Evolutionary conservation across 2,888 invertebrate species (phyloP).

Genomic region (Pherbina coryleti): DNA sequence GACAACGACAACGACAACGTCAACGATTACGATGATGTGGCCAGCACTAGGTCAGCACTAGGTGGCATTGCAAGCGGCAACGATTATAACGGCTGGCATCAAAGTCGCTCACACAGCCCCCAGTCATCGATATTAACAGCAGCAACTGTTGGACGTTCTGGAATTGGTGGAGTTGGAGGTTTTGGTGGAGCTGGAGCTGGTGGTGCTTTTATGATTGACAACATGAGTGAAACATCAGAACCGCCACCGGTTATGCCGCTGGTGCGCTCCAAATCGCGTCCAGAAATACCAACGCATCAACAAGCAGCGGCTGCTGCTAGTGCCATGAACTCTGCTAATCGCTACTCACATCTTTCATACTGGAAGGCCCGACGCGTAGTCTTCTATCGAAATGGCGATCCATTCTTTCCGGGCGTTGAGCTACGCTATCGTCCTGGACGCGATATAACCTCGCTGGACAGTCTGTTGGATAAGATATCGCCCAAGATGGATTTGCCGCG

Average conservation of each 20-base stretch:
- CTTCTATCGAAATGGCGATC: conserved; percentile 94
- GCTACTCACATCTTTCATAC: conserved; percentile 85
- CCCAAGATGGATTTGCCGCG: conserved; percentile 88
- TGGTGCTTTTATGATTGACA: conserved; percentile 64
- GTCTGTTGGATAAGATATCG: conserved; percentile 87
- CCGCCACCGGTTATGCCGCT: conserved; percentile 67
- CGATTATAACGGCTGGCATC: background rate
- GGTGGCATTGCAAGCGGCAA: background rate
- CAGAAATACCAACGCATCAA: conserved; percentile 62
- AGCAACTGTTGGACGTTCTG: conserved; percentile 43
- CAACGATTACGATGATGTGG: conserved; percentile 60
- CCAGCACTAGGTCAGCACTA: conserved; percentile 33
- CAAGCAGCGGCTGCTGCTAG: conserved; percentile 69
- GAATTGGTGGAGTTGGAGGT: conserved; percentile 44
- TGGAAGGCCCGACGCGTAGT: conserved; percentile 89
- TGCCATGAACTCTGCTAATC: conserved; percentile 72
- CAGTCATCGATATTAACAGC: conserved; percentile 17
- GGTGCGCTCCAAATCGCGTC: conserved; percentile 68
- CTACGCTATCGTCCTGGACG: conserved; percentile 89
- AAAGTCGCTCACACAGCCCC: conserved; percentile 40
- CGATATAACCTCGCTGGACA: conserved; percentile 88
- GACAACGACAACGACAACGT: conserved; percentile 48
- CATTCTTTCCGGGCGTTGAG: conserved; percentile 90
- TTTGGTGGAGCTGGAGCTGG: conserved; percentile 47
- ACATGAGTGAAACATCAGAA: conserved; percentile 74